A percentile compares a stretch with the other conserved stretches of the same genome.
These are phyloP conservation scores for Neogobius melanostomus DNA, from an alignment of 2,113 vertebrate genomes.

Conservation along the genomic window DNA sequence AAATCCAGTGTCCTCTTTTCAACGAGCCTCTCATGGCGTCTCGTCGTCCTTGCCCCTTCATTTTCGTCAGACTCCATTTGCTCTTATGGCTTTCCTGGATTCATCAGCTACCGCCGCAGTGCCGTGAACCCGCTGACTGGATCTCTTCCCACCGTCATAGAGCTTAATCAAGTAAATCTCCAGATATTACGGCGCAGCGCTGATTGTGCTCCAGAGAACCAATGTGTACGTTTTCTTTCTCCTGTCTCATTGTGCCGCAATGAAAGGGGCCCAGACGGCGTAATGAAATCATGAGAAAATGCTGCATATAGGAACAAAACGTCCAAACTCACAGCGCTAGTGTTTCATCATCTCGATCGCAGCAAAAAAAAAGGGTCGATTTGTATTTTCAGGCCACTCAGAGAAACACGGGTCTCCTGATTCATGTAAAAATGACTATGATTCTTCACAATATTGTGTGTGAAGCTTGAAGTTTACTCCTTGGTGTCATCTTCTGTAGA, in stretches of 20 bases:
- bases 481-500: neutral
- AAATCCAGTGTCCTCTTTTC: neutral
- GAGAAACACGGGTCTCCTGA: slow-evolving; percentile 9
- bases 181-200: slow-evolving; percentile 19
- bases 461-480: neutral
- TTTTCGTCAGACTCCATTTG: slow-evolving; percentile 12
- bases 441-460: neutral
- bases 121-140: slow-evolving; percentile 1
- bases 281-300: slow-evolving; percentile 38
- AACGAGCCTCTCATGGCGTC: neutral
- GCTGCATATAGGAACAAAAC: slow-evolving; percentile 13
- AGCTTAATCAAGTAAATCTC: slow-evolving; percentile 35
- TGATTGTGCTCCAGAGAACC: slow-evolving; percentile 23
- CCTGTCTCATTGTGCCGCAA: slow-evolving; percentile 6
- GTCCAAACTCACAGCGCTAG: slow-evolving; percentile 17
- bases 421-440: neutral
- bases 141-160: slow-evolving; percentile 8
- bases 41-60: slow-evolving; percentile 17
- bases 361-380: slow-evolving; percentile 27
- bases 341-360: slow-evolving; percentile 28
- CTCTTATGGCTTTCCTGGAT: slow-evolving; percentile 22
- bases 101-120: slow-evolving; percentile 11
- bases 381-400: slow-evolving; percentile 25
- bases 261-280: slow-evolving; percentile 26
- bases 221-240: slow-evolving; percentile 25